Base-by-base conservation (phyloP, 2,888 invertebrate genomes). In the Bibio marci region DNA sequence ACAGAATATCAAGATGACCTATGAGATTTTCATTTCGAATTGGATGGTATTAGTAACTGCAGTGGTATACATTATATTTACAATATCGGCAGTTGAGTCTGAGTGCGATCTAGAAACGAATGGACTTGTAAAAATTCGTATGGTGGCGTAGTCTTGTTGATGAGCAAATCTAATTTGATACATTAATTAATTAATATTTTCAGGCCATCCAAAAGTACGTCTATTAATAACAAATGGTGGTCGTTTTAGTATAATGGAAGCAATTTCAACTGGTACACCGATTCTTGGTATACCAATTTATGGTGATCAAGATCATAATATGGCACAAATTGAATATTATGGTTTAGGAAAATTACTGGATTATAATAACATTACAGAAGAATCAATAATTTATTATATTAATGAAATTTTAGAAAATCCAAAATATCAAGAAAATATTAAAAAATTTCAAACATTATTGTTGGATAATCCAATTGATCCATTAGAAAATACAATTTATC, bases 211-310 rank as follows among this genome's bases (percentile, higher is more conserved):
- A 2, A 70, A 69, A 41, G 58, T 70, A 2, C 65, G 63, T 45
- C 50, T 68, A 1, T 72, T 74, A 45, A 66, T 75, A 42, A 70
- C 69, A 8, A 69, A 72, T 48, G 72, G 70, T 22, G 74, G 73
- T 1, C 55, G 69, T 34, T 59, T 72, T 47, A 69, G 70, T 43
- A 57, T 65, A 11, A 66, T 66, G 44, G 73, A 73, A 51, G 60
- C 71, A 1, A 58, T 69, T 18, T 56, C 62, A 42, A 58, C 60
- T 30, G 59, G 57, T 18, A 65, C 64, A 28, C 67, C 69, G 3
- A 56, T 70, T 37, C 50, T 71, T 37, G 65, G 66, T 30, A 59
- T 71, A 44, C 70, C 70, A 27, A 54, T 70, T 19, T 58, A 62
- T 30, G 61, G 62, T 17, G 70, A 70, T 44, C 70, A 70, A 46